These are phyloP conservation scores for Saturnia pavonia DNA, from an alignment of 2,888 invertebrate genomes.

Conservation along the genomic window DNA sequence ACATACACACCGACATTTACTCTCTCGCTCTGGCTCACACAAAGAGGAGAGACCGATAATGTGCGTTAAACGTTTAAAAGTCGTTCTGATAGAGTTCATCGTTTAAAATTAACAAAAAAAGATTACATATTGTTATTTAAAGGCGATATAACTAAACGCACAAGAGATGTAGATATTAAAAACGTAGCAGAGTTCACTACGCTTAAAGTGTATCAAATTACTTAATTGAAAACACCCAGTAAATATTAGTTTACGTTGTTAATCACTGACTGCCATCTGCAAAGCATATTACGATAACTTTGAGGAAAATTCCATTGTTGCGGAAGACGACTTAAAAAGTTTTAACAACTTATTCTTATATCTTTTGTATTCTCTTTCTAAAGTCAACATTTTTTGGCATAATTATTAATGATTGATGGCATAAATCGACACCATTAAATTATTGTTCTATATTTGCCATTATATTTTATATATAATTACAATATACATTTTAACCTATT, in stretches of 20 bases:
- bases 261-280: slow-evolving; percentile 1
- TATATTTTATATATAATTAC: too few relatives aligned
- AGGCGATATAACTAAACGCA: too few relatives aligned
- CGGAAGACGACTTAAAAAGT: background rate
- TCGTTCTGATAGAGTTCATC: too few relatives aligned
- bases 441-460: background rate
- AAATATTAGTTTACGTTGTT: background rate
- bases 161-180: too few relatives aligned
- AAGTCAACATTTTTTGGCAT: background rate
- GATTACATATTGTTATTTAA: background rate
- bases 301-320: background rate
- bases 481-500: background rate
- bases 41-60: too few relatives aligned
- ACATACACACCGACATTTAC: too few relatives aligned
- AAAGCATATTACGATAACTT: background rate
- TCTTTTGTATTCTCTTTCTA: background rate
- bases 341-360: background rate
- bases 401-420: background rate
- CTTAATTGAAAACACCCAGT: background rate
- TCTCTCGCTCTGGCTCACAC: too few relatives aligned
- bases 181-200: background rate
- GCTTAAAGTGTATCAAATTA: background rate
- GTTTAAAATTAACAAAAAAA: too few relatives aligned
- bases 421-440: background rate
- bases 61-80: too few relatives aligned